Base-by-base conservation (phyloP, 2,797 vertebrate genomes). In the Myotis findleyi region DNA sequence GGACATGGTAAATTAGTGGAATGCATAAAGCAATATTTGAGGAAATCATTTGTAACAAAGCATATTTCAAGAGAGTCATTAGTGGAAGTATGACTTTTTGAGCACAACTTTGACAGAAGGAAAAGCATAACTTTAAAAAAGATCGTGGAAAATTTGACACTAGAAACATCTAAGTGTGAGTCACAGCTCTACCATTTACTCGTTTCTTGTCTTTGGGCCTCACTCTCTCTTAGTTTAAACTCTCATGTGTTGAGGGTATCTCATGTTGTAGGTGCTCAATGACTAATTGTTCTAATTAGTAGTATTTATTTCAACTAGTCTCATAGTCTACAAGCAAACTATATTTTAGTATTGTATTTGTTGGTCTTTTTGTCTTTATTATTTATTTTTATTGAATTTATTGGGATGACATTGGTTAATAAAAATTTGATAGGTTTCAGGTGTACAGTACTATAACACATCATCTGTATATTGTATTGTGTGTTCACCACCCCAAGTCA, bases 1-100 rank as follows among this genome's bases (percentile, higher is more conserved):
- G 38, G 81, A 73, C 59, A 62, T 66, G 55, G 33, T 82, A 90
- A 91, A 96, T 95, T 95, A 94, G 80, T 79, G 14, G 17, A 75
- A 91, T 72, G 14, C 27, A 62, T 92, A 90, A 96, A 89, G 69
- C 8, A 47, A 20, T 68, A 72, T 69, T 77, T 62, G 33, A 68
- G 75, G 36, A 94, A 76, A 33, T 10, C 30, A 49, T 62, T 55
- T 69, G 21, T 47, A 94, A 25, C 13, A 87, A 95, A 92, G 77
- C 0, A 20, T 21, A 44, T 82, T 85, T 96, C 62, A 51, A 44
- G n/a, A 84, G 5, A 30, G 17, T 86, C 81, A 72, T 75, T 53
- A 89, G 16, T 3, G 30, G 12, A 73, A 80, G 20, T 47, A 30
- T 69, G 47, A 47, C 17, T 83, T 87, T 18, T 36, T 53, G 18